Evolutionary conservation across 2,797 vertebrate genomes (phyloP).

Genomic region (Rousettus madagascariensis): DNA sequence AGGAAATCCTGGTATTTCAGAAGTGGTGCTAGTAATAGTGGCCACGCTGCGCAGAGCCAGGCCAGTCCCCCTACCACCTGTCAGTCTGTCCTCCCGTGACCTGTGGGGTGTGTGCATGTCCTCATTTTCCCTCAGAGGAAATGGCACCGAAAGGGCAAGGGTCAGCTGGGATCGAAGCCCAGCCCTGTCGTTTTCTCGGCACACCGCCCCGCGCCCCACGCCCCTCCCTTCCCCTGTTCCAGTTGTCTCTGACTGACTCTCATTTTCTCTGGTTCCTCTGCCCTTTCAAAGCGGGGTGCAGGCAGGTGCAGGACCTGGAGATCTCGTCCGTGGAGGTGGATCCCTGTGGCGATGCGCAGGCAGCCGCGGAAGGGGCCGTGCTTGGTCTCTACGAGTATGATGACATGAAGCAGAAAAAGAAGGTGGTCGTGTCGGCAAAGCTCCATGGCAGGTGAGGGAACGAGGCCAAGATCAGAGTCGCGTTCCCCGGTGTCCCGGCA

Average conservation of each 20-base stretch:
- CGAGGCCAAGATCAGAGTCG: not conserved
- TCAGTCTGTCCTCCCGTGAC: not conserved
- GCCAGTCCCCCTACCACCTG: too few species aligned
- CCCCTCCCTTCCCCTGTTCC: not conserved
- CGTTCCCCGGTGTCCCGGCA: fast-evolving
- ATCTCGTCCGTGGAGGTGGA: constrained; percentile 93
- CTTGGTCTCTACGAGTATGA: constrained; percentile 94
- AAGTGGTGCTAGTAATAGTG: fast-evolving
- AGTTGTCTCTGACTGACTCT: not conserved
- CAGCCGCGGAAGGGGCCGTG: constrained; percentile 94
- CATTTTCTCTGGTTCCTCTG: not conserved
- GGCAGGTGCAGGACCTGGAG: constrained; percentile 93
- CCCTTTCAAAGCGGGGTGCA: constrained; percentile 90
- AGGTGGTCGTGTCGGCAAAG: constrained; percentile 85
- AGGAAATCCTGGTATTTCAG: not conserved
- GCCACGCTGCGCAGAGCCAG: too few species aligned
- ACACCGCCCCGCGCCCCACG: fast-evolving
- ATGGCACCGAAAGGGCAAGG: not conserved
- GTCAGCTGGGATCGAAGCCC: not conserved
- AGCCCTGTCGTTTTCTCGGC: not conserved
- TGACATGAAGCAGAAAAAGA: constrained; percentile 95
- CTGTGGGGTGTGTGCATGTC: fast-evolving
- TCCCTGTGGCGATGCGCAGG: constrained; percentile 93
- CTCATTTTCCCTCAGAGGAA: not conserved
- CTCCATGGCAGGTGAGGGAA: constrained; percentile 91